Evolutionary conservation across 2,888 invertebrate genomes (phyloP).

Genomic region (Limnephilus lunatus): DNA sequence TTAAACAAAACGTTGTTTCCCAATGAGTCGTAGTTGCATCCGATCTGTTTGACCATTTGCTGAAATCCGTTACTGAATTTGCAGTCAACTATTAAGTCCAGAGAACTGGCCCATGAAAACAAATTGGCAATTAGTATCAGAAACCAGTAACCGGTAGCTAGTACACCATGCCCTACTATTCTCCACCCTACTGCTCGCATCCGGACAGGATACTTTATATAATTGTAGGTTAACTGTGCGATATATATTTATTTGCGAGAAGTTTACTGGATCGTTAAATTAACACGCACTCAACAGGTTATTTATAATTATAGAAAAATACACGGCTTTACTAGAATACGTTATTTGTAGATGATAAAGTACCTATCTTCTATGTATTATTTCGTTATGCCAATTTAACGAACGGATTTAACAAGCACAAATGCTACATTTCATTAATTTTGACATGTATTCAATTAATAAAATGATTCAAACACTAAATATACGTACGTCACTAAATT

Average conservation of each 20-base stretch:
- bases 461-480: background rate
- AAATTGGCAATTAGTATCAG: constrained; percentile 6
- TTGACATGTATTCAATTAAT: background rate
- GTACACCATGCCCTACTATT: background rate
- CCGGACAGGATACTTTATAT: background rate
- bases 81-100: background rate
- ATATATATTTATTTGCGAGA: background rate
- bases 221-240: background rate
- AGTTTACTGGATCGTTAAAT: background rate
- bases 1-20: background rate
- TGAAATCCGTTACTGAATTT: background rate
- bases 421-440: background rate
- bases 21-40: background rate
- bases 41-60: background rate
- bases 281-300: background rate
- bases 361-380: background rate
- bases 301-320: background rate
- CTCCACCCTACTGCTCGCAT: background rate
- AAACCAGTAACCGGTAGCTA: background rate
- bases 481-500: too few relatives aligned
- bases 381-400: background rate
- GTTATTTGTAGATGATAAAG: background rate
- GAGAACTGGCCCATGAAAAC: constrained; percentile 8
- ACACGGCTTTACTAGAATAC: background rate
- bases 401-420: background rate